These are phyloP conservation scores for Polyergus mexicanus DNA, from an alignment of 1,140 invertebrate genomes.

Conservation along the genomic window DNA sequence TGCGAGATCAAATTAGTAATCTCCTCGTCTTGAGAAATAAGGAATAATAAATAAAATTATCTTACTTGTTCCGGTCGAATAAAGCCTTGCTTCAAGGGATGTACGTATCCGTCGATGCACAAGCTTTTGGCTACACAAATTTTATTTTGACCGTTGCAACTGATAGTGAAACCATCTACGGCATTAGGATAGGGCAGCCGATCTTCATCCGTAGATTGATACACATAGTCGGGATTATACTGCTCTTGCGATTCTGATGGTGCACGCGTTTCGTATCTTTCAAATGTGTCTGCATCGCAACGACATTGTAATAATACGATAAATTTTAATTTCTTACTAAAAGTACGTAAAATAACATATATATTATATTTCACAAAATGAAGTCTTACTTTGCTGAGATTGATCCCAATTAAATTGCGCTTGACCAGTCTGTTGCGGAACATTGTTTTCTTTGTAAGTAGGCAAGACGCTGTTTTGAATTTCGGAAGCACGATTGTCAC, in stretches of 20 bases:
- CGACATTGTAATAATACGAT: neutral
- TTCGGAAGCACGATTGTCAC: conserved; percentile 4
- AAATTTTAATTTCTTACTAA: neutral
- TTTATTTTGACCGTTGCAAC: conserved; percentile 60
- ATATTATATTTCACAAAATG: neutral
- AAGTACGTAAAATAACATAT: neutral
- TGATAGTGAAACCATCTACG: conserved; percentile 49
- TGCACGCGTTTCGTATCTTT: conserved; percentile 22
- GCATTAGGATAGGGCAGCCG: neutral
- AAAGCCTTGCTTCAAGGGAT: conserved; percentile 5
- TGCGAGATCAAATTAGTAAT: neutral
- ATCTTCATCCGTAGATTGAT: conserved; percentile 26
- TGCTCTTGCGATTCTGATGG: conserved; percentile 23
- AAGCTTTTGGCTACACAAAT: conserved; percentile 51
- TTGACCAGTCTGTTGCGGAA: conserved; percentile 22
- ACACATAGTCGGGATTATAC: conserved; percentile 23
- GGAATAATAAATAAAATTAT: neutral
- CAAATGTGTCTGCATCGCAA: neutral
- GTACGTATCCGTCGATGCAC: conserved; percentile 66
- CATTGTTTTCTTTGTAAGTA: conserved; percentile 13
- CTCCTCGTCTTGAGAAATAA: neutral
- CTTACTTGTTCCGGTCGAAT: conserved; percentile 48
- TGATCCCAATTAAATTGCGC: conserved; percentile 28
- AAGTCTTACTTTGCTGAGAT: conserved; percentile 33
- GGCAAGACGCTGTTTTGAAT: conserved; percentile 2